A percentile compares a stretch with the other conserved stretches of the same genome.
These are phyloP conservation scores for Folsomia manolachei DNA, from an alignment of 2,888 invertebrate genomes.

Conservation along the genomic window DNA sequence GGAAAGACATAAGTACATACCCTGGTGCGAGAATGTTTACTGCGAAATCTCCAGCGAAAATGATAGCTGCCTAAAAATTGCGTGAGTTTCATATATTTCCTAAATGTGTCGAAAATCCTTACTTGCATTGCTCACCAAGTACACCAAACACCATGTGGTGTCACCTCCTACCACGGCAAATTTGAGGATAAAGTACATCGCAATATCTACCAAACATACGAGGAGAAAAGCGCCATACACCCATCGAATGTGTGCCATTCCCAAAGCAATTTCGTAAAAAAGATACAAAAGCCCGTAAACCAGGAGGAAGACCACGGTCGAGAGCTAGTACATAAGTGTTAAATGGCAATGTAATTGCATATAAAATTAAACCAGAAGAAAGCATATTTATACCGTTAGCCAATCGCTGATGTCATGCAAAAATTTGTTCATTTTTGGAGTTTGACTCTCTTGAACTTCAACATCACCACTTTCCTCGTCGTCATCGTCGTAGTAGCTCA, in stretches of 20 bases:
- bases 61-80: not conserved
- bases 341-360: not conserved
- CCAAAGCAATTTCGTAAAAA: conserved; percentile 13
- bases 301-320: not conserved
- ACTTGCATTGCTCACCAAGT: not conserved
- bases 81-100: not conserved
- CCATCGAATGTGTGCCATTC: conserved; percentile 18
- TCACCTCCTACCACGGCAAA: conserved; percentile 4
- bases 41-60: not conserved
- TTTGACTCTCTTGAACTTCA: not conserved
- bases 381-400: conserved; percentile 6
- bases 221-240: conserved; percentile 3
- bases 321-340: not conserved
- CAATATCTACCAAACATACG: conserved; percentile 1
- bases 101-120: not conserved
- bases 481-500: not conserved
- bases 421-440: conserved; percentile 16
- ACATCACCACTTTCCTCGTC: not conserved
- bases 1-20: not conserved
- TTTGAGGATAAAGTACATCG: not conserved
- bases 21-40: conserved; percentile 1
- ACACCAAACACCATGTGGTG: not conserved
- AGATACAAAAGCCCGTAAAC: conserved; percentile 4
- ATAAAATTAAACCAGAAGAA: not conserved
- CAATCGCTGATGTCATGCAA: conserved; percentile 8